Evolutionary conservation across 1,140 invertebrate species (phyloP), one percentile per base, ranked within the genome.

Genomic region (Aplysia californica): DNA sequence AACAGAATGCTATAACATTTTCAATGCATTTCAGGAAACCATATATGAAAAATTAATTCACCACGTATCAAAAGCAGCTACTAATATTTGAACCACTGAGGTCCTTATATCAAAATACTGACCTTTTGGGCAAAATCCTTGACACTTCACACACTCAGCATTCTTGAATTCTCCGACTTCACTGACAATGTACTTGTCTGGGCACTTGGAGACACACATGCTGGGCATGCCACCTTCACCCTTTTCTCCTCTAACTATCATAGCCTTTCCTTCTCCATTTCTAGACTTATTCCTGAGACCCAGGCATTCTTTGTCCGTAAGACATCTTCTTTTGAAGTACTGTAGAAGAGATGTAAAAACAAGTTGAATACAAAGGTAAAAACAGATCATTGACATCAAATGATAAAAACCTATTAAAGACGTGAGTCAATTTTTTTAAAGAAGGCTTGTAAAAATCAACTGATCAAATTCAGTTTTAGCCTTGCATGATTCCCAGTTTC

Each of bases 251-350:
- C 56, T 29, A 64, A 39, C 58, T 68, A 67, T 76, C 70, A 83
- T 56, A 23, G 77, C 68, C 55, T 79, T 78, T 15, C 33, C 18
- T 3, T 38, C n/a, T n/a, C 31, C 58, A 33, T 31, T 50, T n/a
- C 35, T 41, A 29, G 76, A 67, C n/a, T 72, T 71, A 3, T 31
- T 41, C 41, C 18, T n/a, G 39, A 84, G 92, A 0, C 83, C 84
- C 20, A 91, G 90, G 86, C 97, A 98, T 87, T 94, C 93, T 0
- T 91, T 81, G 80, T 94, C 93, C 15, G 91, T 92, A 58, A 98
- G 91, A 88, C 97, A 98, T 20, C 94, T 90, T 23, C 94, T 89
- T 79, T 92, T 91, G 82, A 92, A 88, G 86, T 92, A 95, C 91
- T 93, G 83, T n/a, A 91, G 88, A 80, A n/a, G n/a, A n/a, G n/a